Conservation (phyloP, 2,113 vertebrate genomes). For the Rutilus rutilus region DNA sequence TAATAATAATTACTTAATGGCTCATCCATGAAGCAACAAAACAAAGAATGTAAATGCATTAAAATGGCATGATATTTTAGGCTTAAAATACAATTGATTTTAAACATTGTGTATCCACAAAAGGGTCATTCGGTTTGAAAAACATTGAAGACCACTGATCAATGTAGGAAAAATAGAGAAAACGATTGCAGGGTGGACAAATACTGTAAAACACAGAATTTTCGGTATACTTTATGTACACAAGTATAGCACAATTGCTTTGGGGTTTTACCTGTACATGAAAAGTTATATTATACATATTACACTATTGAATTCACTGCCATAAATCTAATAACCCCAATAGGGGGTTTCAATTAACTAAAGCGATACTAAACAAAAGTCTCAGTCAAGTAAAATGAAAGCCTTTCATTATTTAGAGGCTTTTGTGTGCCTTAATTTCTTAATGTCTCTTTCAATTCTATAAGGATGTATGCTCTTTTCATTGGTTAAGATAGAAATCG, state of each 20-base stretch:
- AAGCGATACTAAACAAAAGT: background rate
- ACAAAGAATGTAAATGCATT: background rate
- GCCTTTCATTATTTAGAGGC: background rate
- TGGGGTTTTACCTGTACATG: background rate
- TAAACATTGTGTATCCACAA: background rate
- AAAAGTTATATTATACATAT: background rate
- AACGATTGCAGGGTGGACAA: background rate
- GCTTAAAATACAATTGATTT: background rate
- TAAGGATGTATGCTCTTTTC: slow-evolving; percentile 18
- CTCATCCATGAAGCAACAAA: background rate
- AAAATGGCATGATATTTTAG: background rate
- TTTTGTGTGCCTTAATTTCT: slow-evolving; percentile 11
- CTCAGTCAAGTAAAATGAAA: slow-evolving; percentile 17
- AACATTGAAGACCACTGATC: background rate
- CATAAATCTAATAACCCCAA: background rate
- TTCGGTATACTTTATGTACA: background rate
- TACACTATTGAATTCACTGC: background rate
- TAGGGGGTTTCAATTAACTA: slow-evolving; percentile 4
- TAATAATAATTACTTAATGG: background rate
- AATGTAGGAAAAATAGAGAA: background rate
- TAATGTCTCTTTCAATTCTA: slow-evolving; percentile 16
- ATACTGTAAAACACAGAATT: slow-evolving; percentile 17
- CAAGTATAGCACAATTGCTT: background rate
- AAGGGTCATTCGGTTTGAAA: background rate
- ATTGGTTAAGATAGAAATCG: slow-evolving; percentile 17